Percentiles rank a stretch among this genome's conserved stretches.
These are phyloP conservation scores for Paralichthys olivaceus DNA, from an alignment of 2,113 vertebrate species.

Conservation along the genomic window DNA sequence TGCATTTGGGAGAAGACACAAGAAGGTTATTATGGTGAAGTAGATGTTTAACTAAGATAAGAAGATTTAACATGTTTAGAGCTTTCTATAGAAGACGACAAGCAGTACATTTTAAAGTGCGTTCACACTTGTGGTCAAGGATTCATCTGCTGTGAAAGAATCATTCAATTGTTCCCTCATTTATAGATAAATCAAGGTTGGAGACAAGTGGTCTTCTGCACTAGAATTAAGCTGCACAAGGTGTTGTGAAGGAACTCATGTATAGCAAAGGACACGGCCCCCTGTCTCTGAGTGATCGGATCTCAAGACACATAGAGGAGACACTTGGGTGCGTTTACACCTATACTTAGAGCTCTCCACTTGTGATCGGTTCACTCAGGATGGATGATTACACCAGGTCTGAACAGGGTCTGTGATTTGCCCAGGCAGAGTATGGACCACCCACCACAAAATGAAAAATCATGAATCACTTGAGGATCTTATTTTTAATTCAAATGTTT, in stretches of 20 bases:
- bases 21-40: background rate
- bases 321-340: too few species aligned
- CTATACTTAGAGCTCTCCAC: too few species aligned
- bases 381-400: too few species aligned
- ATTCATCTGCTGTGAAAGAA: too few species aligned
- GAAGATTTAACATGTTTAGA: background rate
- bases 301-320: background rate
- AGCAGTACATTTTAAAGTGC: background rate
- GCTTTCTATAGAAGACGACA: background rate
- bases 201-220: background rate
- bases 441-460: background rate
- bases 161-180: background rate
- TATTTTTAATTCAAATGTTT: too few species aligned
- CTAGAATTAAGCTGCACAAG: background rate
- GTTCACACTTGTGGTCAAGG: too few species aligned
- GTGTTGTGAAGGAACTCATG: too few species aligned
- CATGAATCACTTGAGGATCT: too few species aligned
- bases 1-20: conserved; percentile 8
- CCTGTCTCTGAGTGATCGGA: background rate
- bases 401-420: too few species aligned
- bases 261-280: too few species aligned
- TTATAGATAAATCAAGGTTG: background rate
- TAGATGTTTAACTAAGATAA: conserved; percentile 1
- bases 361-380: too few species aligned
- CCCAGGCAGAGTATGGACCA: too few species aligned